phyloP scores from a whole-genome alignment of 2,797 vertebrate genomes.

The Aldrovandia affinis region DNA sequence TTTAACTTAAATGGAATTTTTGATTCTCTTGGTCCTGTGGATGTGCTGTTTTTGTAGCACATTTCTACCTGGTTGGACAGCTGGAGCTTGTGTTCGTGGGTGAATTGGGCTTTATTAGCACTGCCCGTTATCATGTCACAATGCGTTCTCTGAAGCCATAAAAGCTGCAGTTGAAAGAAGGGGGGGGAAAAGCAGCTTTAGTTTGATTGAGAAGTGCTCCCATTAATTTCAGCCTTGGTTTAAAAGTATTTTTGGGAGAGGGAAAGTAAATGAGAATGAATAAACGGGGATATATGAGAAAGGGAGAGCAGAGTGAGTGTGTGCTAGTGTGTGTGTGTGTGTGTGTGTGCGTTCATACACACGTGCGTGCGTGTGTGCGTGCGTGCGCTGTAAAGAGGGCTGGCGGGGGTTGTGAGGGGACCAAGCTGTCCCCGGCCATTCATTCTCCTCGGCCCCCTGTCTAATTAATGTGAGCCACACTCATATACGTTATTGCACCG shows the following conservation, averaged over 20 bases:
- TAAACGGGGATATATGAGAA: background rate
- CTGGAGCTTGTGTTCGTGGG: background rate
- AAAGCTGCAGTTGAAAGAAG: background rate
- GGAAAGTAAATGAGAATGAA: background rate
- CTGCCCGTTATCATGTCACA: background rate
- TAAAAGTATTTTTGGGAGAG: background rate
- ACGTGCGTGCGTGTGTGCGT: background rate
- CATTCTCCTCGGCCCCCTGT: constrained; percentile 85
- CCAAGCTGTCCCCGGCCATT: constrained; percentile 77
- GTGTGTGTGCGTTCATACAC: background rate
- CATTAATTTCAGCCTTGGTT: background rate
- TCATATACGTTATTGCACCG: constrained; percentile 90
- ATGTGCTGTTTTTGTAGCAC: background rate
- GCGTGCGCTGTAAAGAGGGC: constrained; percentile 21
- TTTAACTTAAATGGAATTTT: no score
- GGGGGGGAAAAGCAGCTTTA: no score
- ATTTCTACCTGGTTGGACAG: background rate
- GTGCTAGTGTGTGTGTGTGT: background rate
- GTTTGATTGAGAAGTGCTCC: background rate
- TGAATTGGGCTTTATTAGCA: background rate
- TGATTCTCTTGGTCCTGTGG: background rate
- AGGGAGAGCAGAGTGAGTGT: background rate
- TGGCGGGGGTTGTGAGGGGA: constrained; percentile 50
- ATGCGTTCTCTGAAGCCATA: background rate
- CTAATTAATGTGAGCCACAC: constrained; percentile 94